Percentiles rank a stretch among this genome's conserved stretches.
These are phyloP conservation scores for Vulpes ferrilata DNA, from an alignment of 2,113 vertebrate genomes.

Conservation along the genomic window DNA sequence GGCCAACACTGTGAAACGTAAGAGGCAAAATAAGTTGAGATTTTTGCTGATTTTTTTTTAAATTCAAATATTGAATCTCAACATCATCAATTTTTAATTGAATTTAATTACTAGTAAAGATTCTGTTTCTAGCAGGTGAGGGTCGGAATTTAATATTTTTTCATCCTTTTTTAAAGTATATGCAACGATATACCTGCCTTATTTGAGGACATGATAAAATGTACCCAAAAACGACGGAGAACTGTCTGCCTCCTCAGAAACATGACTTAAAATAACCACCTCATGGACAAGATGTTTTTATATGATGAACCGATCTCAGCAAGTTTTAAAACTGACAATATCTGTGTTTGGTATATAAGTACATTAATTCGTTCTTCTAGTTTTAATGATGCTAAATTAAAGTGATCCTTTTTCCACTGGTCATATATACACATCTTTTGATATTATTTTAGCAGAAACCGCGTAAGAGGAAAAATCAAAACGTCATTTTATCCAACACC, in stretches of 20 bases:
- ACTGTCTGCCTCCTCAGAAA: conserved; percentile 35
- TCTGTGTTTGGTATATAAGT: neutral
- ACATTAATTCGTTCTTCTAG: conserved; percentile 68
- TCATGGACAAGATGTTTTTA: conserved; percentile 47
- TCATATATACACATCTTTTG: neutral
- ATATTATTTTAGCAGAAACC: conserved; percentile 54
- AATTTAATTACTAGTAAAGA: conserved; percentile 47
- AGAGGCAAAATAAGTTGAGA: neutral
- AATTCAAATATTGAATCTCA: conserved; percentile 66
- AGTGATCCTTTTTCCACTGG: conserved; percentile 62
- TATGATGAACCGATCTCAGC: neutral
- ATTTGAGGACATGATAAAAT: conserved; percentile 62
- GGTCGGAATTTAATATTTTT: conserved; percentile 63
- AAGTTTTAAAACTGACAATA: conserved; percentile 62
- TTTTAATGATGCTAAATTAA: conserved; percentile 74
- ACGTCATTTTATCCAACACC: conserved; percentile 25
- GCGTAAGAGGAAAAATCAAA: neutral
- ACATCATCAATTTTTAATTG: conserved; percentile 63
- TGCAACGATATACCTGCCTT: conserved; percentile 76
- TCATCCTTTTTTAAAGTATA: conserved; percentile 61
- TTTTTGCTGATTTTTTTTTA: conserved; percentile 81
- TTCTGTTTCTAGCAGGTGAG: neutral
- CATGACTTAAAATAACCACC: conserved; percentile 49
- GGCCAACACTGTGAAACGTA: conserved; percentile 83
- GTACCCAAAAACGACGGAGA: conserved; percentile 65